Evolutionary conservation across 2,113 vertebrate species (phyloP).

Genomic region (Hippocampus zosterae): DNA sequence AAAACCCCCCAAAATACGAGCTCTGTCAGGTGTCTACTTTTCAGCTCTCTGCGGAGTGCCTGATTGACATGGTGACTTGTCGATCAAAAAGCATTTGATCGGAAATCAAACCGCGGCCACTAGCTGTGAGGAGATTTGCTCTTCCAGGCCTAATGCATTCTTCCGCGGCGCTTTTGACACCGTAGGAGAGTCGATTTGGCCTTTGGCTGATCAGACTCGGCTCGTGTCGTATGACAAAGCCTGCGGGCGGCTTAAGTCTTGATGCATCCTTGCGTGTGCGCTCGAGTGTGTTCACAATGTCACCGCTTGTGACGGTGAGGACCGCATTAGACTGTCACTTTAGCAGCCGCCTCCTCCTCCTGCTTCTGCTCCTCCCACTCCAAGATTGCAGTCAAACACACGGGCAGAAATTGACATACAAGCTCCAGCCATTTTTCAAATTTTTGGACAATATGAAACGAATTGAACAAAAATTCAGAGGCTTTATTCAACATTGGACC

Average conservation of each 20-base stretch:
- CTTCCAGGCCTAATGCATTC: slow-evolving; percentile 10
- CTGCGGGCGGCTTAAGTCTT: slow-evolving; percentile 23
- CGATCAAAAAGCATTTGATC: slow-evolving; percentile 26
- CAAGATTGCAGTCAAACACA: neutral
- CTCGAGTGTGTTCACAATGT: neutral
- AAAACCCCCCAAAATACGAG: no score
- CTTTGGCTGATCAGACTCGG: slow-evolving; percentile 19
- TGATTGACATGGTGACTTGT: slow-evolving; percentile 3
- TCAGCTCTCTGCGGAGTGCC: slow-evolving; percentile 9
- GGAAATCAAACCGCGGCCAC: slow-evolving; percentile 1
- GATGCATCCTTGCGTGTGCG: neutral
- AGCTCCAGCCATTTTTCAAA: no score
- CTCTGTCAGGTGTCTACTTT: slow-evolving; percentile 23
- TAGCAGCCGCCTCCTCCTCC: neutral
- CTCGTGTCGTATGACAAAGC: slow-evolving; percentile 2
- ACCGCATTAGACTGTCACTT: slow-evolving; percentile 6
- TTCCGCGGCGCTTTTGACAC: slow-evolving; percentile 1
- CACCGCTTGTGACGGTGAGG: neutral
- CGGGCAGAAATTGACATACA: neutral
- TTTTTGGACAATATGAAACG: no score
- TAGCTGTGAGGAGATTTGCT: slow-evolving; percentile 21
- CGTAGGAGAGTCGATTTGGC: neutral
- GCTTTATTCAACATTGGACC: no score
- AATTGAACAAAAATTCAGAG: no score
- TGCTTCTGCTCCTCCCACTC: neutral